Evolutionary conservation across 2,888 invertebrate species (phyloP).

Genomic region (Epiblema foenella): DNA sequence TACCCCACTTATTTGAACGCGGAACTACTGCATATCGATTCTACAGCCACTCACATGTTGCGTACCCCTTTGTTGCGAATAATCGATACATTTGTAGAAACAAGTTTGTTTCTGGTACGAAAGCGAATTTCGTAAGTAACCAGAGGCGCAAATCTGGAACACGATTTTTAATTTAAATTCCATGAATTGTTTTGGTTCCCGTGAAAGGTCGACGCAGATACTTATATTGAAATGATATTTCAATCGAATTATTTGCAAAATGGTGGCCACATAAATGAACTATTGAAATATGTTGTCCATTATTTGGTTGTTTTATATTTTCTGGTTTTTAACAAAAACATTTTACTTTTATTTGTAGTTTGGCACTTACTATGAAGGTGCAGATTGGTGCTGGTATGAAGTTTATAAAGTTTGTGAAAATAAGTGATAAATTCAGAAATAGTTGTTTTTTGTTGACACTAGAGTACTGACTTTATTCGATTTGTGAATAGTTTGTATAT

Average conservation of each 20-base stretch:
- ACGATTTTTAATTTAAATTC: not conserved
- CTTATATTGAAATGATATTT: not conserved
- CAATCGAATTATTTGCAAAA: not conserved
- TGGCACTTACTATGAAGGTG: not conserved
- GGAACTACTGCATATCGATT: conserved; percentile 42
- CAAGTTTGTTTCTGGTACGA: conserved; percentile 20
- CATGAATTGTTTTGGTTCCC: not conserved
- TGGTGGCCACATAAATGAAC: not conserved
- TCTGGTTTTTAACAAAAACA: too few species aligned
- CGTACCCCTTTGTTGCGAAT: conserved; percentile 31
- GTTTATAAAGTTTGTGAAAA: not conserved
- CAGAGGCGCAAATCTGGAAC: not conserved
- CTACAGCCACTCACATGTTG: conserved; percentile 39
- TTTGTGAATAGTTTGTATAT: too few species aligned
- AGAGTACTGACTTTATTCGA: too few species aligned
- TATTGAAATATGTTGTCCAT: not conserved
- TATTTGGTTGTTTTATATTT: not conserved
- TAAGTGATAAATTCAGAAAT: not conserved
- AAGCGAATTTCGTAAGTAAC: not conserved
- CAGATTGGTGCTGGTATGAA: not conserved
- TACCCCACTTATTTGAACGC: conserved; percentile 42
- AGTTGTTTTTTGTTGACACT: too few species aligned
- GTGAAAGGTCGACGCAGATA: not conserved
- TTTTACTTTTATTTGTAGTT: not conserved
- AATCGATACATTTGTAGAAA: conserved; percentile 31